Percentiles rank a stretch among this genome's conserved stretches.
Conservation (phyloP, 2,888 invertebrate species). For the Parelbella ahira region DNA sequence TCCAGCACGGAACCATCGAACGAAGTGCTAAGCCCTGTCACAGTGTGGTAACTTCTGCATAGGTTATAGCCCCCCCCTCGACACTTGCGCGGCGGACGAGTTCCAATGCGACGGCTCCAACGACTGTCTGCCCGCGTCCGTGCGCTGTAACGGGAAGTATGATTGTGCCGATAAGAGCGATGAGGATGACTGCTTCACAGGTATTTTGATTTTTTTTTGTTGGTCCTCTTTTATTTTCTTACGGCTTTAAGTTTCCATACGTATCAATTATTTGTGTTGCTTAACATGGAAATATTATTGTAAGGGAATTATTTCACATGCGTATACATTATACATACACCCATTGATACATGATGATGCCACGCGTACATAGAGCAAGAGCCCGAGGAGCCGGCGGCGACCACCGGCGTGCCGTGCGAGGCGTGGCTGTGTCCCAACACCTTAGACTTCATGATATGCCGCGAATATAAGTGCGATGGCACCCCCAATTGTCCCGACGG, state of each 20-base stretch:
- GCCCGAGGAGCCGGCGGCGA: no score
- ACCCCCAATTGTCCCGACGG: slow-evolving; percentile 35
- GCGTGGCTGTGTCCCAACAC: neutral
- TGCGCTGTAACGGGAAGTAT: neutral
- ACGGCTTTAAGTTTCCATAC: no score
- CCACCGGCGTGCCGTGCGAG: neutral
- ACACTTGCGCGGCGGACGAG: neutral
- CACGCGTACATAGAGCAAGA: no score
- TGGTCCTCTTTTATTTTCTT: no score
- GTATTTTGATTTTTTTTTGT: no score
- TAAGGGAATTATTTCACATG: no score
- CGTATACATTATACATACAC: no score
- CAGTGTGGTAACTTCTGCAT: neutral
- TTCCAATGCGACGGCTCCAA: neutral
- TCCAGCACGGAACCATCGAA: no score
- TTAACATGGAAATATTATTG: no score
- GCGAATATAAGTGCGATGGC: slow-evolving; percentile 35
- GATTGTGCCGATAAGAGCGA: neutral
- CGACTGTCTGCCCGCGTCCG: neutral
- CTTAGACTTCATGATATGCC: slow-evolving; percentile 29
- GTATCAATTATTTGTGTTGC: no score
- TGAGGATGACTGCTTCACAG: neutral
- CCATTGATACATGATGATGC: no score
- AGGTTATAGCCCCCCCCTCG: neutral
- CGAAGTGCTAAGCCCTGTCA: no score